Percentiles rank a stretch among this genome's conserved stretches.
Evolutionary conservation across 2,113 vertebrate genomes (phyloP).

Genomic region (Hyla sarda): DNA sequence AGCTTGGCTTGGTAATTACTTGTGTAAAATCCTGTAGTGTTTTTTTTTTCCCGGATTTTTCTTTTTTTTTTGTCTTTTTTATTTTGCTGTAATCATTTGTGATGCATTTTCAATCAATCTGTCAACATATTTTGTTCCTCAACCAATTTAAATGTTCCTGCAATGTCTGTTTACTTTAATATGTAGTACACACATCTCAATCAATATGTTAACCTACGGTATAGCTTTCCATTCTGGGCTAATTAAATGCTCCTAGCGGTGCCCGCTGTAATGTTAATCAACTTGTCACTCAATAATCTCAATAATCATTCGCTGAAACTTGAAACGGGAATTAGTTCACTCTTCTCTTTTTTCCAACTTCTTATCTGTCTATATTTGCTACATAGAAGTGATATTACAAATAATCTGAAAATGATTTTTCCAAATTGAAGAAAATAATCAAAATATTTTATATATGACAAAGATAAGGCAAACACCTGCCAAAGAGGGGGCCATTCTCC

Average conservation of each 20-base stretch:
- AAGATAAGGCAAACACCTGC: too few species aligned
- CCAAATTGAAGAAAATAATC: neutral
- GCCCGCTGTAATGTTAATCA: conserved; percentile 43
- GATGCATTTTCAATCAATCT: conserved; percentile 31
- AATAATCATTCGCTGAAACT: conserved; percentile 19
- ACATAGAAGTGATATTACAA: neutral
- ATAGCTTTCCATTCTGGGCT: conserved; percentile 38
- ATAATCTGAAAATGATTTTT: neutral
- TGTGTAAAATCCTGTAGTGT: neutral
- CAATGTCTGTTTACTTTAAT: conserved; percentile 44
- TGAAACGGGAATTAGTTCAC: conserved; percentile 13
- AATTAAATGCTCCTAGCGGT: conserved; percentile 50
- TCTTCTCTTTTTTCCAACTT: neutral
- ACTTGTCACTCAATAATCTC: conserved; percentile 47
- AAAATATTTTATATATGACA: neutral
- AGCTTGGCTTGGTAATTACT: neutral
- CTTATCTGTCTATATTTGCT: neutral
- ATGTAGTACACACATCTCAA: conserved; percentile 42
- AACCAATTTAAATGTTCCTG: conserved; percentile 39
- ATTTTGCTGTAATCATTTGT: conserved; percentile 15
- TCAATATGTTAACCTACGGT: conserved; percentile 49
- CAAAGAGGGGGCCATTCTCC: too few species aligned
- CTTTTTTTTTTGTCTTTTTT: neutral
- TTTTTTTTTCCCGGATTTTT: neutral
- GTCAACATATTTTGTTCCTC: conserved; percentile 43